phyloP scores from a whole-genome alignment of 2,113 vertebrate genomes.

The Laticauda laticaudata region DNA sequence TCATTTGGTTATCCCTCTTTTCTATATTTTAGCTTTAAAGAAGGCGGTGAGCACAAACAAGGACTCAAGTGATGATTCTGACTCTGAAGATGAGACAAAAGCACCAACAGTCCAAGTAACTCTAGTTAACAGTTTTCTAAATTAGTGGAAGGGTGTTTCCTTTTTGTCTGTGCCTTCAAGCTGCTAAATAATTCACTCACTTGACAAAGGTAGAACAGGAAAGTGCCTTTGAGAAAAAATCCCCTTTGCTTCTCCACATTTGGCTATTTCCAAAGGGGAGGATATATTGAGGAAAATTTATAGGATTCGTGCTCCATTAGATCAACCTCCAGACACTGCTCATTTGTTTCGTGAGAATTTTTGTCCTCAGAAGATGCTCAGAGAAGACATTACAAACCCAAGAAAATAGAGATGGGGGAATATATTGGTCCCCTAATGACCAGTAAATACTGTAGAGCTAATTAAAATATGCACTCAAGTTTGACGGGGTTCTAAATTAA shows the following conservation, averaged over 20 bases:
- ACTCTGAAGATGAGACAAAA: slow-evolving; percentile 41
- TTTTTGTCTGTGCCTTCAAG: background rate
- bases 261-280: too few relatives aligned
- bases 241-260: background rate
- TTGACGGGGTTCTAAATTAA: background rate
- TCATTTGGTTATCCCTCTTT: slow-evolving; percentile 24
- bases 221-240: background rate
- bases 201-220: background rate
- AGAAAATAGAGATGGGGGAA: background rate
- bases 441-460: background rate
- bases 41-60: slow-evolving; percentile 63
- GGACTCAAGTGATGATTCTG: slow-evolving; percentile 70
- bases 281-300: background rate
- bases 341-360: background rate
- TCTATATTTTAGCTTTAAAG: slow-evolving; percentile 49
- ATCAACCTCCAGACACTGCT: background rate
- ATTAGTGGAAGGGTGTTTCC: too few relatives aligned
- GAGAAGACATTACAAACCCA: background rate
- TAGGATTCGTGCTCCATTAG: background rate
- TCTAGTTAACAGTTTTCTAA: background rate
- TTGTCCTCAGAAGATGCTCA: background rate
- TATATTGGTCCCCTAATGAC: background rate
- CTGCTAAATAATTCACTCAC: background rate
- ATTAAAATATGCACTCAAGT: background rate
- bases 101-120: slow-evolving; percentile 63